Evolutionary conservation across 2,797 vertebrate genomes (phyloP).

Genomic region (Danio tinwini): DNA sequence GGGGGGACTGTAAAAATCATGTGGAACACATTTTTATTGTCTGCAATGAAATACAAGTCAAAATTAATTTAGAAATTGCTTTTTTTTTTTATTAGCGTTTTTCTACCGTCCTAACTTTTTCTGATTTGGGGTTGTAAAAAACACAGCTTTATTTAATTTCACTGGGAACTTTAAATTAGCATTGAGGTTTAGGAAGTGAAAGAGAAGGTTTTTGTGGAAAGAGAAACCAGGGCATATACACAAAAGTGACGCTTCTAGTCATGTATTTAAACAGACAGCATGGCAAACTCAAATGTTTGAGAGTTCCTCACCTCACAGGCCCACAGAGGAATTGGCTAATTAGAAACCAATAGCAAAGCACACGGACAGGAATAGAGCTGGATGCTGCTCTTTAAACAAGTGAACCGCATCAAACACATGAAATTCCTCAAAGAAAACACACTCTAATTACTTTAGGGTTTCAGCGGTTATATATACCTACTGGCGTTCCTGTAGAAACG

Average conservation of each 20-base stretch:
- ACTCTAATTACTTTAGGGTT: conserved; percentile 20
- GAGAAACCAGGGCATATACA: conserved; percentile 12
- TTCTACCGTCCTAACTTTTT: too few relatives aligned
- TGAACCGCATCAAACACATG: not conserved
- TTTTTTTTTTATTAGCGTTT: too few relatives aligned
- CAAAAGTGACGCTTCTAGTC: not conserved
- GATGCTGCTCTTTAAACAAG: not conserved
- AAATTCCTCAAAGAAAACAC: conserved; percentile 1
- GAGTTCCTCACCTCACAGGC: not conserved
- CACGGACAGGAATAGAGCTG: not conserved
- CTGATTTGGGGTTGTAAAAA: too few relatives aligned
- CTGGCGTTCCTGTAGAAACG: not conserved
- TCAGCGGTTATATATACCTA: not conserved
- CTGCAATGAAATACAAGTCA: too few relatives aligned
- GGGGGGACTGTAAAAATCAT: too few relatives aligned
- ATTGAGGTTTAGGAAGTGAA: not conserved
- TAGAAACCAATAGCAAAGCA: not conserved
- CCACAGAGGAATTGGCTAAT: conserved; percentile 3
- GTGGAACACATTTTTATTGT: too few relatives aligned
- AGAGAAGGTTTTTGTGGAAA: not conserved
- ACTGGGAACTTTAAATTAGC: too few relatives aligned
- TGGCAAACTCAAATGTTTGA: not conserved
- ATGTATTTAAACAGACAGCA: not conserved
- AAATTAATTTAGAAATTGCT: too few relatives aligned
- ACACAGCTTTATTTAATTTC: too few relatives aligned